Evolutionary conservation across 2,888 invertebrate genomes (phyloP).

Genomic region (Plutella xylostella): DNA sequence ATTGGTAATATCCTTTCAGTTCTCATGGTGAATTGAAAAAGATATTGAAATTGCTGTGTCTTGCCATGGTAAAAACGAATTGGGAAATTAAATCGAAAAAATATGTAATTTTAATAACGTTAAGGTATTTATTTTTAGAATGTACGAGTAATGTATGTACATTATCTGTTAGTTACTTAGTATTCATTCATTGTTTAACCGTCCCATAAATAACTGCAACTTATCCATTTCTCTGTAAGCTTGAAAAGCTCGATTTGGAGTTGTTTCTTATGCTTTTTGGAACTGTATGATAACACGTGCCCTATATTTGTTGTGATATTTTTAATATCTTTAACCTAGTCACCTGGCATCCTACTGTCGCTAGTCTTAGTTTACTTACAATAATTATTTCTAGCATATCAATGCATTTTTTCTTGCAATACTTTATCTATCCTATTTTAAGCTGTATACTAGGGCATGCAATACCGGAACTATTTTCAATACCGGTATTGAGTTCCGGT

Average conservation of each 20-base stretch:
- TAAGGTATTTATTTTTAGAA: slow-evolving; percentile 21
- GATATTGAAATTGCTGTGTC: slow-evolving; percentile 28
- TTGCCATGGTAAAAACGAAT: not conserved
- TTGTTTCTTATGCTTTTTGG: too few species aligned
- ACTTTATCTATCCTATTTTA: not conserved
- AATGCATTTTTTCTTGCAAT: slow-evolving; percentile 40
- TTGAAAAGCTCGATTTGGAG: too few species aligned
- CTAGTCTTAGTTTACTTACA: slow-evolving; percentile 28
- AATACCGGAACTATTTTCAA: too few species aligned
- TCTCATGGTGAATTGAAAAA: slow-evolving; percentile 37
- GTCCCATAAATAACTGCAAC: too few species aligned
- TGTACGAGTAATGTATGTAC: not conserved
- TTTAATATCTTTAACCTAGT: slow-evolving; percentile 44
- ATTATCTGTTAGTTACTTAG: not conserved
- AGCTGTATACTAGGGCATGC: not conserved
- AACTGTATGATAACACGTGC: too few species aligned
- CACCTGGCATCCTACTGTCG: slow-evolving; percentile 29
- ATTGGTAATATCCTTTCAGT: slow-evolving; percentile 23
- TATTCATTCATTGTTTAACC: not conserved
- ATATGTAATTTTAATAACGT: slow-evolving; percentile 18
- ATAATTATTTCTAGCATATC: slow-evolving; percentile 23
- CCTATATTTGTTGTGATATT: slow-evolving; percentile 39
- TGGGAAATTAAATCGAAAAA: slow-evolving; percentile 1
- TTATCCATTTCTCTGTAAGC: too few species aligned
- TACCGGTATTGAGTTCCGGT: too few species aligned